Evolutionary conservation across 2,797 vertebrate species (phyloP).

Genomic region (Enteromius thamalakanensis): DNA sequence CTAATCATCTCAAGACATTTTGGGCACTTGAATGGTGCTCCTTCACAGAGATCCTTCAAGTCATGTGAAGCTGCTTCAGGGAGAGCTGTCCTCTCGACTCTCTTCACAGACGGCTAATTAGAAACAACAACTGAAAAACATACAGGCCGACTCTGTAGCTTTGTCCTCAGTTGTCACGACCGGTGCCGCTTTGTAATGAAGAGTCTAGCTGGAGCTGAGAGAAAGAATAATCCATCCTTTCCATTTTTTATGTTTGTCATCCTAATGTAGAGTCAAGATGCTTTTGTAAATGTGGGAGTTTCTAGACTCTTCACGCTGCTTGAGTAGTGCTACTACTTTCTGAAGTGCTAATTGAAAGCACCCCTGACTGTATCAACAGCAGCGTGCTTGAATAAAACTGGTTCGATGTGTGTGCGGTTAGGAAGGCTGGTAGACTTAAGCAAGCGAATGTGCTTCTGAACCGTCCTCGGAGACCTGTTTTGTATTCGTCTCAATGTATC

Average conservation of each 20-base stretch:
- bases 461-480: slow-evolving; percentile 18
- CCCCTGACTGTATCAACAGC: not conserved
- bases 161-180: slow-evolving; percentile 26
- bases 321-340: slow-evolving; percentile 47
- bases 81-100: slow-evolving; percentile 29
- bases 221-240: slow-evolving; percentile 7
- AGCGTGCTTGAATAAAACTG: slow-evolving; percentile 37
- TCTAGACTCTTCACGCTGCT: slow-evolving; percentile 43
- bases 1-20: slow-evolving; percentile 27
- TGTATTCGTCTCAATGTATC: slow-evolving; percentile 33
- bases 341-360: slow-evolving; percentile 56
- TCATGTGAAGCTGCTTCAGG: slow-evolving; percentile 3
- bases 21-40: not conserved
- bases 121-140: slow-evolving; percentile 18
- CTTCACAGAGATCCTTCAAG: slow-evolving; percentile 19
- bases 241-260: slow-evolving; percentile 27
- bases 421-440: slow-evolving; percentile 20
- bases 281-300: slow-evolving; percentile 48
- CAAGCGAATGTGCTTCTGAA: not conserved
- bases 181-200: slow-evolving; percentile 37
- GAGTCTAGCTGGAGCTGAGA: slow-evolving; percentile 29
- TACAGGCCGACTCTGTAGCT: slow-evolving; percentile 6
- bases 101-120: slow-evolving; percentile 32
- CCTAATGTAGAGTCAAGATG: not conserved
- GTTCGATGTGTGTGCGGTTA: slow-evolving; percentile 28